Evolutionary conservation across 2,113 vertebrate species (phyloP).

Genomic region (Gobio gobio): DNA sequence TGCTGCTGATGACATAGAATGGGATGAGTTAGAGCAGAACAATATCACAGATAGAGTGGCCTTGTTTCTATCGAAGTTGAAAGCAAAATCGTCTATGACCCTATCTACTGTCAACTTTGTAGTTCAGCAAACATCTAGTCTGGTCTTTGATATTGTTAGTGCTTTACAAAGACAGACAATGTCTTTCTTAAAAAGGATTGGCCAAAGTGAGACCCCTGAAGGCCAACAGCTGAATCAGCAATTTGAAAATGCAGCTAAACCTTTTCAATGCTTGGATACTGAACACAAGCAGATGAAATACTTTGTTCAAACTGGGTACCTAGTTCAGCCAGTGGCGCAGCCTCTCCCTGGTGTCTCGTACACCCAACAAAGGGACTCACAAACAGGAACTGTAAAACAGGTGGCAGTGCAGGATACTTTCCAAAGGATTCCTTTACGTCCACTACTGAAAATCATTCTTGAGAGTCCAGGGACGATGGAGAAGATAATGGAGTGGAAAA

Average conservation of each 20-base stretch:
- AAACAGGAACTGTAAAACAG: slow-evolving; percentile 19
- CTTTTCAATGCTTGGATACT: slow-evolving; percentile 6
- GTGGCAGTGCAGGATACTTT: slow-evolving; percentile 6
- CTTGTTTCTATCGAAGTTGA: neutral
- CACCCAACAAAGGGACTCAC: neutral
- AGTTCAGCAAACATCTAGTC: slow-evolving; percentile 16
- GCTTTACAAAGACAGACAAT: neutral
- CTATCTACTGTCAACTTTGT: neutral
- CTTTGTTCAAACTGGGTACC: neutral
- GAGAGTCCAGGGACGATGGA: slow-evolving; percentile 35
- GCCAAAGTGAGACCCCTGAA: neutral
- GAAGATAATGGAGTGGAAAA: slow-evolving; percentile 26
- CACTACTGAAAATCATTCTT: slow-evolving; percentile 30
- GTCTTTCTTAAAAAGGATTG: no score
- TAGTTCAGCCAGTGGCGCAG: neutral
- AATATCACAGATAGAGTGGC: neutral
- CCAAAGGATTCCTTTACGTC: slow-evolving; percentile 11
- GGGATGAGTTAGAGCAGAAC: slow-evolving; percentile 3
- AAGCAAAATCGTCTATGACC: neutral
- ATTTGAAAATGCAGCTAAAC: neutral
- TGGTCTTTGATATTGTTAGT: neutral
- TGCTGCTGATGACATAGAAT: neutral
- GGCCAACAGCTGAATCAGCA: neutral
- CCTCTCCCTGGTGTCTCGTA: slow-evolving; percentile 13
- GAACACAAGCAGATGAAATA: slow-evolving; percentile 24